A percentile compares a stretch with the other conserved stretches of the same genome.
These are phyloP conservation scores for Drosophila stalkeri DNA, from an alignment of 2,888 invertebrate genomes.

Conservation along the genomic window DNA sequence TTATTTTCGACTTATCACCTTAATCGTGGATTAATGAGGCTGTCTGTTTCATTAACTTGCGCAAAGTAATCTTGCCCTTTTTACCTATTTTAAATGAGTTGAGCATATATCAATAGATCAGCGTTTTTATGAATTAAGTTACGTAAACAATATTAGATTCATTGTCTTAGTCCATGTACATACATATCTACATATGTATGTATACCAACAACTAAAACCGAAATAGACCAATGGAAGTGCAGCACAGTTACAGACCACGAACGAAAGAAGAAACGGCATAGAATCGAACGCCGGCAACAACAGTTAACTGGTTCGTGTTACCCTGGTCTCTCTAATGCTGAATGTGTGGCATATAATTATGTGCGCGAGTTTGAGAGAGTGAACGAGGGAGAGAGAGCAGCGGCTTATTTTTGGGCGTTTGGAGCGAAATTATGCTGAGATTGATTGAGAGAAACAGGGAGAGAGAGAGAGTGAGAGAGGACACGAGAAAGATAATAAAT, in stretches of 20 bases:
- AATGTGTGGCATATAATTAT: constrained; percentile 22
- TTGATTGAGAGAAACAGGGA: background rate
- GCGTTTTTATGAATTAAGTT: constrained; percentile 62
- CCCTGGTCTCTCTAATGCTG: constrained; percentile 22
- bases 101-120: background rate
- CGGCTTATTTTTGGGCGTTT: constrained; percentile 2
- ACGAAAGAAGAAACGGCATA: constrained; percentile 14
- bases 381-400: background rate
- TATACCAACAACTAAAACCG: constrained; percentile 9
- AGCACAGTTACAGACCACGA: constrained; percentile 1
- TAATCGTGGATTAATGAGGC: background rate
- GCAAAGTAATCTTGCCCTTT: constrained; percentile 2
- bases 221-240: constrained; percentile 21
- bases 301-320: constrained; percentile 35
- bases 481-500: constrained; percentile 15
- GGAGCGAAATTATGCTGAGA: background rate
- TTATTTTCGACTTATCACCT: constrained; percentile 6
- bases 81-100: background rate
- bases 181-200: background rate
- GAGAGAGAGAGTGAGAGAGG: background rate
- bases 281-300: constrained; percentile 10
- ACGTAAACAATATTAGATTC: constrained; percentile 35
- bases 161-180: constrained; percentile 32
- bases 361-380: constrained; percentile 12
- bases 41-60: background rate